Evolutionary conservation across 2,113 vertebrate species (phyloP), one percentile per base, ranked within the genome.

Genomic region (Salminus brasiliensis): DNA sequence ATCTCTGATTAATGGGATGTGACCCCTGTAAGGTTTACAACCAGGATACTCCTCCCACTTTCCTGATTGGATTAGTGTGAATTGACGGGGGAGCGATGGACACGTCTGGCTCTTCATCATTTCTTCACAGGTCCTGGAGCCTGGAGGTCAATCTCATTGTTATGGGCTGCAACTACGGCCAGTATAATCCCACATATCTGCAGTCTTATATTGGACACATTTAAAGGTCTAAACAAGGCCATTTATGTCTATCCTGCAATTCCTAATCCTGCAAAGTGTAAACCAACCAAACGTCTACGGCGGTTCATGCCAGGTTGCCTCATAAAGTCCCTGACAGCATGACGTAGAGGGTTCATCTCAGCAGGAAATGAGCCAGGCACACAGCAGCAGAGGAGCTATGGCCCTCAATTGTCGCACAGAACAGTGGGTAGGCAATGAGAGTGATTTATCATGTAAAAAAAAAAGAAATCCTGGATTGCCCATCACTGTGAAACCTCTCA

Each of bases 281-380:
- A 55, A 55, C 52, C 25, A 25, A 4, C 52, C 52, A 55, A n/a
- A 55, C 1, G 21, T 7, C 13, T 2, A 25, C 5, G 52, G 1
- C 52, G 25, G 52, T n/a, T 47, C 34, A 47, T 49, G 49, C 27
- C 52, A 59, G 23, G 18, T 30, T 25, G 53, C 15, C 55, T 74
- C 72, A 74, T 74, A 47, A 74, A 62, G 12, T 74, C 10, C 18
- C 13, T 55, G 74, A 43, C 62, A 76, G 74, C 74, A 68, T 68
- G 63, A 67, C 16, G 16, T 52, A 66, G 62, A 76, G n/a, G 15
- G 34, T 16, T 68, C 23, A 43, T 76, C 53, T 55, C 47, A 76
- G 63, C 13, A 76, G 63, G 34, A 82, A 57, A 82, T 77, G 29
- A 81, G 53, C 18, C 7, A 45, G 21, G 47, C 27, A 23, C 60